phyloP scores from a whole-genome alignment of 1,140 invertebrate species.

The Trichoplusia ni region DNA sequence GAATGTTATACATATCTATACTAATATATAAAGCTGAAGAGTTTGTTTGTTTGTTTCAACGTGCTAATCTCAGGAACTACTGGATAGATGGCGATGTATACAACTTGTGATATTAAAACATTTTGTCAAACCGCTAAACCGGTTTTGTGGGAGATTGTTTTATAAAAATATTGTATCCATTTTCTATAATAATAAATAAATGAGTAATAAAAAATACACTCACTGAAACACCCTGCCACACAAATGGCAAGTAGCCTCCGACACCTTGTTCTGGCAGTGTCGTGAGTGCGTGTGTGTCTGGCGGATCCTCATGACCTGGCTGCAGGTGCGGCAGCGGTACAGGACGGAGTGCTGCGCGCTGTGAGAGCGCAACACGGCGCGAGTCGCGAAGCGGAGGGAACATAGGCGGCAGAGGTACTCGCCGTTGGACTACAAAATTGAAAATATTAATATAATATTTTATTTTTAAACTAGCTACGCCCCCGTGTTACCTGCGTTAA shows the following conservation, averaged over 20 bases:
- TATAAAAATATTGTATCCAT: no score
- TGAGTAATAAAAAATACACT: not conserved
- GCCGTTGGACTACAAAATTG: slow-evolving; percentile 58
- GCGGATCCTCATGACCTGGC: slow-evolving; percentile 14
- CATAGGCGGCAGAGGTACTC: slow-evolving; percentile 54
- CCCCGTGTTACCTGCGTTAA: no score
- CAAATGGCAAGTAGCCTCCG: slow-evolving; percentile 51
- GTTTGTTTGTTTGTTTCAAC: no score
- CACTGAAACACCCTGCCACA: slow-evolving; percentile 44
- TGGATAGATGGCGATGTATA: no score
- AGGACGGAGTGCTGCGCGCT: slow-evolving; percentile 38
- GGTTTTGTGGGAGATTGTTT: no score
- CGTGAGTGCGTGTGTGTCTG: slow-evolving; percentile 32
- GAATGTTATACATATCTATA: no score
- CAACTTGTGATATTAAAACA: no score
- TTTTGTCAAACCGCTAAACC: no score
- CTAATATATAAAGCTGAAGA: no score
- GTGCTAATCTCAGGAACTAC: no score
- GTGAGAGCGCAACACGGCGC: slow-evolving; percentile 49
- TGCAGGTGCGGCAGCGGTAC: slow-evolving; percentile 44
- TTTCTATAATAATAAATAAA: no score
- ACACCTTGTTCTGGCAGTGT: not conserved
- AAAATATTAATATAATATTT: not conserved
- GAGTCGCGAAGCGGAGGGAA: slow-evolving; percentile 55
- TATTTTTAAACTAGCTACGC: no score